A percentile compares a stretch with the other conserved stretches of the same genome.
These are phyloP conservation scores for Planococcus citri DNA, from an alignment of 1,140 invertebrate species.

Conservation along the genomic window DNA sequence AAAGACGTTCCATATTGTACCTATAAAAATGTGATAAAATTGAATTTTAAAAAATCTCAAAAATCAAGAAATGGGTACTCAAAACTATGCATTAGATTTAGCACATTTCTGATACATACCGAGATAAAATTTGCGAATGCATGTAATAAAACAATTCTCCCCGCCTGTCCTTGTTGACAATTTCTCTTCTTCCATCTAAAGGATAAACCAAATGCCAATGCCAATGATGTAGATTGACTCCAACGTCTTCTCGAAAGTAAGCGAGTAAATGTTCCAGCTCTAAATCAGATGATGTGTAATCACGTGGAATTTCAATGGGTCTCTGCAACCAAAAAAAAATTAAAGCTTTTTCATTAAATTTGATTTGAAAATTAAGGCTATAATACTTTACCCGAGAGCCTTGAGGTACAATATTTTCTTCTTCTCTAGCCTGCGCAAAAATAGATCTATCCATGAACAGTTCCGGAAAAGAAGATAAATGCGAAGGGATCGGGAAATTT, in stretches of 20 bases:
- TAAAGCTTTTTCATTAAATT: too few species aligned
- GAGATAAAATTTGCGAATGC: slow-evolving; percentile 57
- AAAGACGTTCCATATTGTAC: slow-evolving; percentile 55
- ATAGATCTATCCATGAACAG: slow-evolving; percentile 61
- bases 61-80: too few species aligned
- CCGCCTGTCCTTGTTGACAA: slow-evolving; percentile 53
- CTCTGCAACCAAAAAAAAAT: slow-evolving; percentile 23
- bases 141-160: slow-evolving; percentile 67
- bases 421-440: slow-evolving; percentile 51
- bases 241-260: slow-evolving; percentile 62
- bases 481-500: slow-evolving; percentile 51
- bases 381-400: slow-evolving; percentile 43
- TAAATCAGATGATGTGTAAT: slow-evolving; percentile 57
- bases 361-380: too few species aligned
- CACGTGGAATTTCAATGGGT: slow-evolving; percentile 52
- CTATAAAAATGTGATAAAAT: slow-evolving; percentile 33
- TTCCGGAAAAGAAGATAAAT: slow-evolving; percentile 59
- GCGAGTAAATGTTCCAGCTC: slow-evolving; percentile 57
- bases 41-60: not conserved
- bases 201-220: slow-evolving; percentile 44
- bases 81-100: too few species aligned
- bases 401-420: slow-evolving; percentile 46
- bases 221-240: slow-evolving; percentile 68
- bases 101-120: too few species aligned
- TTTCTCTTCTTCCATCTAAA: slow-evolving; percentile 32